phyloP scores from a whole-genome alignment of 2,113 vertebrate species.

The Cairina moschata region DNA sequence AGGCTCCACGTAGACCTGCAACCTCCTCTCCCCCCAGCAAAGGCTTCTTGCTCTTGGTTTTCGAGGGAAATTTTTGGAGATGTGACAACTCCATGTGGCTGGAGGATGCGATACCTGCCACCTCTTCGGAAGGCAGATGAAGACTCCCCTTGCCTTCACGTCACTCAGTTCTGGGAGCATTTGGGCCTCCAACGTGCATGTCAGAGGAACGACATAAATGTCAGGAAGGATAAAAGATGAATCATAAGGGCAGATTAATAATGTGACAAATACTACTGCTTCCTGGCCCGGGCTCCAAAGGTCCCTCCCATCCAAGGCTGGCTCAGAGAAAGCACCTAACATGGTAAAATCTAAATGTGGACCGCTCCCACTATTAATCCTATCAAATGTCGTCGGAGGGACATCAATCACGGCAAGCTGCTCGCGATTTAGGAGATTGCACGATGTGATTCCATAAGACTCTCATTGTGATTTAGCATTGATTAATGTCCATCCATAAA shows the following conservation, averaged over 20 bases:
- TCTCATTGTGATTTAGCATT: conserved; percentile 61
- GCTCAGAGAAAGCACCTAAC: neutral
- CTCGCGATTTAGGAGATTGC: conserved; percentile 41
- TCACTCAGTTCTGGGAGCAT: neutral
- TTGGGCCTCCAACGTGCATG: neutral
- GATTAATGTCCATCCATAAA: conserved; percentile 60
- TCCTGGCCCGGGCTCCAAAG: neutral
- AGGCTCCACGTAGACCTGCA: neutral
- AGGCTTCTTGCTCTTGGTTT: neutral
- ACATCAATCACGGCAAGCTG: neutral
- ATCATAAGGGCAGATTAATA: neutral
- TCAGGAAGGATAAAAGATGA: conserved; percentile 8
- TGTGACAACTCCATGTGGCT: neutral
- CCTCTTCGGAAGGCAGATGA: neutral
- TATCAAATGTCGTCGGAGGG: neutral
- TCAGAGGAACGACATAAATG: neutral
- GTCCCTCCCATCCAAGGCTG: neutral
- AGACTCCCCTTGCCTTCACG: neutral
- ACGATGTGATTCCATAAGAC: conserved; percentile 53
- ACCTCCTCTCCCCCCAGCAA: neutral
- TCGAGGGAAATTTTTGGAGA: neutral
- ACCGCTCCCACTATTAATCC: neutral
- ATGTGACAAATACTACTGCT: neutral
- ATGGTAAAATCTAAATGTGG: neutral
- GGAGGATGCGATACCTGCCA: neutral